Evolutionary conservation across 2,797 vertebrate genomes (phyloP).

Genomic region (Glyptemys insculpta): DNA sequence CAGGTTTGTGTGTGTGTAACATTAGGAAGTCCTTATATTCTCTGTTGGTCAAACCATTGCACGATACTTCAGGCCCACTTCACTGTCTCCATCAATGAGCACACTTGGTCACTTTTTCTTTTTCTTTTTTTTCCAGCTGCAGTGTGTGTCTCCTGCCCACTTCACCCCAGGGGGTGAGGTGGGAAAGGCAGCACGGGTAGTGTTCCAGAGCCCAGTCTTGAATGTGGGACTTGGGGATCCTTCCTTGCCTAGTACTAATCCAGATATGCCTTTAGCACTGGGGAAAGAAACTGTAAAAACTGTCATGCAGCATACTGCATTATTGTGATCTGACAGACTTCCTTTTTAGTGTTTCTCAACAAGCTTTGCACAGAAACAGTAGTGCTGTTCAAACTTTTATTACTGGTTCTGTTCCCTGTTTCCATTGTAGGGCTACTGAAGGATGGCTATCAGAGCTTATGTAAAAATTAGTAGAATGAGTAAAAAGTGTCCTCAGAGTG

Average conservation of each 20-base stretch:
- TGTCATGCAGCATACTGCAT: not conserved
- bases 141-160: not conserved
- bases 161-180: not conserved
- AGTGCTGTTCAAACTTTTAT: not conserved
- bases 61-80: not conserved
- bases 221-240: not conserved
- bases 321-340: not conserved
- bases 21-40: not conserved
- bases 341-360: not conserved
- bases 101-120: not conserved
- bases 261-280: not conserved
- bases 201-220: not conserved
- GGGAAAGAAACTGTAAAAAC: not conserved
- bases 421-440: not conserved
- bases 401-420: not conserved
- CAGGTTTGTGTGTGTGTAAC: not conserved
- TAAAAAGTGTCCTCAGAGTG: not conserved
- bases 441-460: not conserved
- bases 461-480: not conserved
- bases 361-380: not conserved
- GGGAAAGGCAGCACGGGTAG: not conserved
- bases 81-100: not conserved
- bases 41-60: too few species aligned
- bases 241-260: not conserved
- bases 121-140: not conserved